A percentile compares a stretch with the other conserved stretches of the same genome.
These are phyloP conservation scores for Euura saliciscinereae DNA, from an alignment of 1,140 invertebrate species.

Conservation along the genomic window DNA sequence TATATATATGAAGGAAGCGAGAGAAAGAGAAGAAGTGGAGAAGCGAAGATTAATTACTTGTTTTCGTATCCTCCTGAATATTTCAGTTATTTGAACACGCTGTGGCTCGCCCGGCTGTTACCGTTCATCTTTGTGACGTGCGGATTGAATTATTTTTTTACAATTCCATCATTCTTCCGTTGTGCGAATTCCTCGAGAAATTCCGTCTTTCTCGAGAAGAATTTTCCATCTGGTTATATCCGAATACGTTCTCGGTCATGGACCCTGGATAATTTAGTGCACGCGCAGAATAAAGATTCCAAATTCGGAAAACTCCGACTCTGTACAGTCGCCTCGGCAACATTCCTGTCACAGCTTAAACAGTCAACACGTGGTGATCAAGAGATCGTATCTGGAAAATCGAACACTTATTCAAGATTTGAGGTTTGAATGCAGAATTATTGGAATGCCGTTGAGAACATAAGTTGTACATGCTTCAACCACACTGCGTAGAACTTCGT, in stretches of 20 bases:
- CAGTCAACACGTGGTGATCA: background rate
- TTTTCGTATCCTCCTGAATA: background rate
- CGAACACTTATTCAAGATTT: background rate
- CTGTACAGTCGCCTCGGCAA: background rate
- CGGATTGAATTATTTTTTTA: background rate
- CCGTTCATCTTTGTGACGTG: background rate
- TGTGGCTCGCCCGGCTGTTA: background rate
- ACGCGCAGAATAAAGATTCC: no score
- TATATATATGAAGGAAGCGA: background rate
- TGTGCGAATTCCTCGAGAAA: no score
- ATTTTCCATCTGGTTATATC: background rate
- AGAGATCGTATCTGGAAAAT: background rate
- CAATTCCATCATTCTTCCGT: no score
- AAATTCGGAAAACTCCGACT: background rate
- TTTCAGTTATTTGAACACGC: slow-evolving; percentile 4
- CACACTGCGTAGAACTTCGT: no score
- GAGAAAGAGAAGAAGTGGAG: background rate
- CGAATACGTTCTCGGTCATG: background rate
- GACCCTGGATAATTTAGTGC: no score
- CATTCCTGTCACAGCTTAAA: background rate
- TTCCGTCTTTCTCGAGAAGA: background rate
- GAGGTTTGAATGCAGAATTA: background rate
- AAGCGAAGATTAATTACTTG: slow-evolving; percentile 5
- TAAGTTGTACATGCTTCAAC: no score
- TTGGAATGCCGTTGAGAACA: no score